Conservation (phyloP, 2,888 invertebrate genomes). For the Dolomedes plantarius region DNA sequence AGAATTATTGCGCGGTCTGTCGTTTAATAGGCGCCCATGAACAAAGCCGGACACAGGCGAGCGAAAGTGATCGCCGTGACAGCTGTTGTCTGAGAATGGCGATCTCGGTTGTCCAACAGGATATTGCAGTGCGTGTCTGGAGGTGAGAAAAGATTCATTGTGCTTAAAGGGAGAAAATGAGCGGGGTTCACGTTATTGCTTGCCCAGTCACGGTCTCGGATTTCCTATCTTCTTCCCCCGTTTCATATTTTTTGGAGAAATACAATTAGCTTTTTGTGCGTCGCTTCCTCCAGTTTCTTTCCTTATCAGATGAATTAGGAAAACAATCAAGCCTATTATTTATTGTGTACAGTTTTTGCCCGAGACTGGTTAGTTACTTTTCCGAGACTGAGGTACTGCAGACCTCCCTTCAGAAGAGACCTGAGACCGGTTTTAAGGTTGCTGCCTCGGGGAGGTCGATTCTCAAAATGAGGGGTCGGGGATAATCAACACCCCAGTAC, state of each 20-base stretch:
- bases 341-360: background rate
- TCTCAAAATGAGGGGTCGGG: too few species aligned
- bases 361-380: too few species aligned
- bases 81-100: conserved; percentile 39
- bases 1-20: background rate
- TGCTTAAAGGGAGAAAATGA: background rate
- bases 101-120: background rate
- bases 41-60: conserved; percentile 42
- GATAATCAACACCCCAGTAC: too few species aligned
- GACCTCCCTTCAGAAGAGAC: too few species aligned
- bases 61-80: conserved; percentile 39
- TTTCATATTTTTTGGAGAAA: too few species aligned
- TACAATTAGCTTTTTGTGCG: background rate
- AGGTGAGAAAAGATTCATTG: background rate
- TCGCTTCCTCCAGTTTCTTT: background rate
- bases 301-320: background rate
- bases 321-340: background rate
- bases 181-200: background rate
- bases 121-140: background rate
- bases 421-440: too few species aligned
- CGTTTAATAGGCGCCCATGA: conserved; percentile 19
- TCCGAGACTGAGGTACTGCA: too few species aligned
- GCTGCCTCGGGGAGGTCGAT: too few species aligned
- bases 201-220: background rate
- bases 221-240: too few species aligned